Percentiles rank a stretch among this genome's conserved stretches.
Conservation (phyloP, 2,797 vertebrate genomes). For the Kryptopterus vitreolus region DNA sequence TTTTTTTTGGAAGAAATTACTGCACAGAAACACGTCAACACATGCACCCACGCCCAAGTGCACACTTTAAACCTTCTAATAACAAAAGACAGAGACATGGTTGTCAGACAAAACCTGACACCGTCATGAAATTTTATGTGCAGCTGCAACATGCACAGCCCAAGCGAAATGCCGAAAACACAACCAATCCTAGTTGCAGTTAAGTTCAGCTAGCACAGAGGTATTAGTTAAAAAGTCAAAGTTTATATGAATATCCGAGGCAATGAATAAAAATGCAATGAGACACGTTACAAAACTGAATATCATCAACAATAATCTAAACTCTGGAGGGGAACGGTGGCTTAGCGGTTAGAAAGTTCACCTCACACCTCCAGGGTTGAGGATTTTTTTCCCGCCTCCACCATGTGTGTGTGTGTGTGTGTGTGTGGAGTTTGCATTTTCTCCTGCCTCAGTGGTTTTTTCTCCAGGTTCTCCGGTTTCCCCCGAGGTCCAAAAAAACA, state of each 20-base stretch:
- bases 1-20: conserved; percentile 10
- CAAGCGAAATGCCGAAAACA: not conserved
- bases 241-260: not conserved
- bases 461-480: too few species aligned
- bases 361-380: too few species aligned
- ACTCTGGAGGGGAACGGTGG: too few species aligned
- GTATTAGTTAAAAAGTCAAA: not conserved
- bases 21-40: conserved; percentile 32
- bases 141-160: not conserved
- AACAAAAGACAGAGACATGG: not conserved
- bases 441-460: too few species aligned
- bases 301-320: not conserved
- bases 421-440: too few species aligned
- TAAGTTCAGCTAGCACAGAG: not conserved
- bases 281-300: not conserved
- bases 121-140: not conserved
- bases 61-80: not conserved
- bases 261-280: not conserved
- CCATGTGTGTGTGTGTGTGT: too few species aligned
- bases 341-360: too few species aligned
- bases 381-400: too few species aligned
- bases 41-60: not conserved
- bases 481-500: too few species aligned
- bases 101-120: not conserved
- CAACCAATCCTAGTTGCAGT: not conserved